Percentiles rank a stretch among this genome's conserved stretches.
phyloP scores from a whole-genome alignment of 2,113 vertebrate species.

The Hirundichthys speculiger region DNA sequence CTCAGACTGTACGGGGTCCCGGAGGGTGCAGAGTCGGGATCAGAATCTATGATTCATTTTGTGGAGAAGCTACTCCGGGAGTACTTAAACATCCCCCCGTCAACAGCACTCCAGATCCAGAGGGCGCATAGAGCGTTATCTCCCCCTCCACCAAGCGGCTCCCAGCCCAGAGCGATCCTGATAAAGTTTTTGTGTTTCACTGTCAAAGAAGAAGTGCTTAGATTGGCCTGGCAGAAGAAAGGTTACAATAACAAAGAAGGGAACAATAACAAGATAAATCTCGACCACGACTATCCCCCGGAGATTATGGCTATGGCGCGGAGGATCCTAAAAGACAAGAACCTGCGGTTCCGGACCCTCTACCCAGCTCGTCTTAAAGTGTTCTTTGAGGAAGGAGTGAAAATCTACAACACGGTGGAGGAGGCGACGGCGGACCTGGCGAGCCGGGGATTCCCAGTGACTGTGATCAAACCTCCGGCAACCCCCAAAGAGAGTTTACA shows the following conservation, averaged over 20 bases:
- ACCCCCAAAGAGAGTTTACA: too few relatives aligned
- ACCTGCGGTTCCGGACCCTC: not conserved
- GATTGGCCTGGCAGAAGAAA: conserved; percentile 1
- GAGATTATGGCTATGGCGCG: not conserved
- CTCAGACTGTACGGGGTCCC: conserved; percentile 1
- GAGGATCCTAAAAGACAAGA: not conserved
- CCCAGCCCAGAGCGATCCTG: not conserved
- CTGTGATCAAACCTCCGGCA: not conserved
- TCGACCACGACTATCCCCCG: not conserved
- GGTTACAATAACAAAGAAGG: too few relatives aligned
- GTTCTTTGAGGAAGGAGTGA: not conserved
- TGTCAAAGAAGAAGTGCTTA: not conserved
- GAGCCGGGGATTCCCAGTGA: not conserved
- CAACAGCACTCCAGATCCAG: not conserved
- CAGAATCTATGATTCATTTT: not conserved
- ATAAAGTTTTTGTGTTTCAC: not conserved
- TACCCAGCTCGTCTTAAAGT: not conserved
- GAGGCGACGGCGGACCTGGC: not conserved
- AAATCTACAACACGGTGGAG: conserved; percentile 1
- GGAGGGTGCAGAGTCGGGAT: not conserved
- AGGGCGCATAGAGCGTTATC: not conserved
- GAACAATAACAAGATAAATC: not conserved
- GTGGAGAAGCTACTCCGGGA: conserved; percentile 2
- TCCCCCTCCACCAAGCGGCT: not conserved
- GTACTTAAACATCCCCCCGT: not conserved